Conservation (phyloP, 2,888 invertebrate genomes). For the Apoderus coryli region DNA sequence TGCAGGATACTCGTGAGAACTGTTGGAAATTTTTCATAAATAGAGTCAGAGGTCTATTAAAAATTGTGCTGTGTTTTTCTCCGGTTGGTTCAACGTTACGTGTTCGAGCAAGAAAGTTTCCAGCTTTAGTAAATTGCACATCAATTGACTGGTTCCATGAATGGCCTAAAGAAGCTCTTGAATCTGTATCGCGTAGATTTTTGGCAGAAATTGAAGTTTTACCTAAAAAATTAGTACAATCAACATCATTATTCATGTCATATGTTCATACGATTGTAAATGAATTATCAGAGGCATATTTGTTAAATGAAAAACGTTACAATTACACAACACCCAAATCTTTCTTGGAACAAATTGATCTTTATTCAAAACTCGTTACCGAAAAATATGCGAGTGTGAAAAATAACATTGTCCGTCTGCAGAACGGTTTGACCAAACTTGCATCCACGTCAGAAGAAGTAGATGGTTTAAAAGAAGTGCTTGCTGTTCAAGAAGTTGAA, state of each 20-base stretch:
- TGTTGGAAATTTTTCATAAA: conserved; percentile 94
- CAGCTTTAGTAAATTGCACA: conserved; percentile 84
- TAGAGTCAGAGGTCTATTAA: conserved; percentile 60
- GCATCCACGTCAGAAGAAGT: conserved; percentile 75
- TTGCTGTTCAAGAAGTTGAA: conserved; percentile 49
- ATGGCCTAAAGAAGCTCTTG: conserved; percentile 85
- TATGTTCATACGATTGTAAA: conserved; percentile 81
- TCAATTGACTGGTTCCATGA: conserved; percentile 95
- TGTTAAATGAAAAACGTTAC: conserved; percentile 74
- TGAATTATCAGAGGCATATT: conserved; percentile 64
- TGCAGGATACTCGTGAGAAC: conserved; percentile 77
- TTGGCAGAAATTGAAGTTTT: conserved; percentile 61
- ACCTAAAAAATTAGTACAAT: conserved; percentile 43
- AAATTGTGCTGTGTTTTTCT: conserved; percentile 81
- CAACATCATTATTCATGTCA: conserved; percentile 79
- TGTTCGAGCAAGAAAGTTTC: conserved; percentile 80
- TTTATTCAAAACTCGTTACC: conserved; percentile 58
- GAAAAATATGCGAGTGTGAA: conserved; percentile 54
- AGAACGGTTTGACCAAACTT: conserved; percentile 78
- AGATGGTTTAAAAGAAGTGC: conserved; percentile 63
- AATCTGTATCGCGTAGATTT: conserved; percentile 77
- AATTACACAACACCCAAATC: conserved; percentile 96
- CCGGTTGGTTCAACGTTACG: conserved; percentile 85
- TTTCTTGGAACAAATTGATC: conserved; percentile 80
- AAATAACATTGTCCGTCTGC: conserved; percentile 63